Evolutionary conservation across 2,797 vertebrate species (phyloP).

Genomic region (Rousettus madagascariensis): DNA sequence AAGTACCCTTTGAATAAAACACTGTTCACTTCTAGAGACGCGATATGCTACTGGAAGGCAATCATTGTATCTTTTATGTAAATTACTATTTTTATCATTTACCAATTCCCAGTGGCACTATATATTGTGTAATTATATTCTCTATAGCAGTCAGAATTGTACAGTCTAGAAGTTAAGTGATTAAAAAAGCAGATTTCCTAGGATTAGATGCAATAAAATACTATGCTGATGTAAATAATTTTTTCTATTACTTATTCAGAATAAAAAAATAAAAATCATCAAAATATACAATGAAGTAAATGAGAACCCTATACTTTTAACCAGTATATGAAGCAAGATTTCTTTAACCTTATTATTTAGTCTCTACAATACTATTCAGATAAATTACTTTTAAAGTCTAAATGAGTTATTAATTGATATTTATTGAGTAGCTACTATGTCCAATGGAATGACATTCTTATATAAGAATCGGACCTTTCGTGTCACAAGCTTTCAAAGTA

Average conservation of each 20-base stretch:
- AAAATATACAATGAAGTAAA: conserved; percentile 29
- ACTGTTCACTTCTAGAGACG: conserved; percentile 31
- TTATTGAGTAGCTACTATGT: neutral
- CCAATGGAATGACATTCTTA: neutral
- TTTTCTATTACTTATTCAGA: neutral
- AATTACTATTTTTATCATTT: conserved; percentile 76
- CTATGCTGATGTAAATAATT: neutral
- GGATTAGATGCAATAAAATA: conserved; percentile 19
- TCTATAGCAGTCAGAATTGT: conserved; percentile 29
- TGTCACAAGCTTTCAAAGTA: neutral
- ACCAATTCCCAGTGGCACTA: conserved; percentile 48
- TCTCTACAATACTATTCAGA: neutral
- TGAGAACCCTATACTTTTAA: neutral
- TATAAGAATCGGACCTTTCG: neutral
- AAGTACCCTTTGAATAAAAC: conserved; percentile 66
- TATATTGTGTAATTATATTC: conserved; percentile 16
- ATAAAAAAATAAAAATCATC: neutral
- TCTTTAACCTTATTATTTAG: neutral
- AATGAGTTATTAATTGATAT: neutral
- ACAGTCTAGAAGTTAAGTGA: conserved; percentile 33
- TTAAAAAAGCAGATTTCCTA: conserved; percentile 18
- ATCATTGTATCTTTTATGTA: conserved; percentile 67
- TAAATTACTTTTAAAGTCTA: neutral
- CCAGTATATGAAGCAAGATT: neutral
- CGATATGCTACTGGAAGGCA: conserved; percentile 39